Percentiles rank a stretch among this genome's conserved stretches.
Conservation (phyloP, 2,888 invertebrate genomes). For the Galeruca laticollis region DNA sequence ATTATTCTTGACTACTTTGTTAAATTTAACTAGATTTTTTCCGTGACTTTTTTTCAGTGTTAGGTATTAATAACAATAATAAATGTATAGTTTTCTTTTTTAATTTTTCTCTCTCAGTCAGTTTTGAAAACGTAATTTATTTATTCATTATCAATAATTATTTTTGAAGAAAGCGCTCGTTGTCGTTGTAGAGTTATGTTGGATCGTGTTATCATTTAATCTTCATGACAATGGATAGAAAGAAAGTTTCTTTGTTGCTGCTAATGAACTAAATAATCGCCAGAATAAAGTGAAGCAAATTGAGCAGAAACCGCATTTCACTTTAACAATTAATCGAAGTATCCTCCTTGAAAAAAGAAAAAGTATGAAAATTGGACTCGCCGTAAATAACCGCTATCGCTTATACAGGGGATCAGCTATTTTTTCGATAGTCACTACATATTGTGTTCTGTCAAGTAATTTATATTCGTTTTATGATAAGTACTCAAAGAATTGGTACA, state of each 20-base stretch:
- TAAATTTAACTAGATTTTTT: no score
- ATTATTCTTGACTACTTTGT: no score
- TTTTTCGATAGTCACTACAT: no score
- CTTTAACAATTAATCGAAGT: conserved; percentile 27
- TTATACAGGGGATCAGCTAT: not conserved
- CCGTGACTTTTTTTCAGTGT: no score
- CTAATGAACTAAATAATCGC: conserved; percentile 26
- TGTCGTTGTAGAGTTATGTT: not conserved
- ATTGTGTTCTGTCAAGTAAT: no score
- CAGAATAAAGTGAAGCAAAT: conserved; percentile 29
- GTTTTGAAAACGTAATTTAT: no score
- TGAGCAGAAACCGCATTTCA: conserved; percentile 28
- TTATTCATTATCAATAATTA: not conserved
- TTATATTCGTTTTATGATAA: no score
- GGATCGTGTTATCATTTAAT: conserved; percentile 6
- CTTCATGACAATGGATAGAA: conserved; percentile 1
- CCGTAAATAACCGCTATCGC: not conserved
- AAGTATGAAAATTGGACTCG: conserved; percentile 18
- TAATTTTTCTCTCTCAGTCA: not conserved
- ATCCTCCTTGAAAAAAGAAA: conserved; percentile 30
- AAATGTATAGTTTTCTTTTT: no score
- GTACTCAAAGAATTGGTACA: no score
- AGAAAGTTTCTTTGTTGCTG: conserved; percentile 19
- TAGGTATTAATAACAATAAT: no score
- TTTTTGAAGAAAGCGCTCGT: conserved; percentile 8